A percentile compares a stretch with the other conserved stretches of the same genome.
These are phyloP conservation scores for Ceratoteleas bidentatus DNA, from an alignment of 1,140 invertebrate genomes.

Conservation along the genomic window DNA sequence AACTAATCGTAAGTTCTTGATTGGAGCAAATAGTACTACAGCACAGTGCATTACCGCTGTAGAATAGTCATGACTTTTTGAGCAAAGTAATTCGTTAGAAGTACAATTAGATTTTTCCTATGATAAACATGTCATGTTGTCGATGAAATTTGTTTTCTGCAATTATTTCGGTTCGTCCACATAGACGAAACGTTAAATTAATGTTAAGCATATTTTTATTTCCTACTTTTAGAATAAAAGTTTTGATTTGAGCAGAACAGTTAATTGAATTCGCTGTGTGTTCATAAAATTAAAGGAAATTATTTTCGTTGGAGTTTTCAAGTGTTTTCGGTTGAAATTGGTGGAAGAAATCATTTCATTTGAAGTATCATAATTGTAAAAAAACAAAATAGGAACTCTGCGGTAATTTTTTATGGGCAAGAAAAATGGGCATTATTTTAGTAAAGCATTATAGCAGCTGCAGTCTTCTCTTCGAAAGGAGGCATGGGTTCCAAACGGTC, in stretches of 20 bases:
- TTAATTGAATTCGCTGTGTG: no score
- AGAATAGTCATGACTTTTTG: no score
- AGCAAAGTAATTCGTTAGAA: no score
- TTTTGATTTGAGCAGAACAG: no score
- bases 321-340: no score
- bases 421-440: slow-evolving; percentile 74
- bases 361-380: slow-evolving; percentile 22
- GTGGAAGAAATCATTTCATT: background rate
- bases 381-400: slow-evolving; percentile 57
- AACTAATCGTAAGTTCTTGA: slow-evolving; percentile 11
- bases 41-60: slow-evolving; percentile 10
- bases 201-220: background rate
- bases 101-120: no score
- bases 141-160: no score
- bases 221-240: no score
- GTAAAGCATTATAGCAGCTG: slow-evolving; percentile 92
- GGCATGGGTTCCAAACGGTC: slow-evolving; percentile 84
- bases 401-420: slow-evolving; percentile 52
- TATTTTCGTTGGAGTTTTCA: background rate
- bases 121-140: no score
- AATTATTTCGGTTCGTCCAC: no score
- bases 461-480: slow-evolving; percentile 89
- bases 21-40: slow-evolving; percentile 30
- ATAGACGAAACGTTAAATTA: no score
- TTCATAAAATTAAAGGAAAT: background rate